Conservation (phyloP, 2,888 invertebrate species). For the Xestobium rufovillosum region DNA sequence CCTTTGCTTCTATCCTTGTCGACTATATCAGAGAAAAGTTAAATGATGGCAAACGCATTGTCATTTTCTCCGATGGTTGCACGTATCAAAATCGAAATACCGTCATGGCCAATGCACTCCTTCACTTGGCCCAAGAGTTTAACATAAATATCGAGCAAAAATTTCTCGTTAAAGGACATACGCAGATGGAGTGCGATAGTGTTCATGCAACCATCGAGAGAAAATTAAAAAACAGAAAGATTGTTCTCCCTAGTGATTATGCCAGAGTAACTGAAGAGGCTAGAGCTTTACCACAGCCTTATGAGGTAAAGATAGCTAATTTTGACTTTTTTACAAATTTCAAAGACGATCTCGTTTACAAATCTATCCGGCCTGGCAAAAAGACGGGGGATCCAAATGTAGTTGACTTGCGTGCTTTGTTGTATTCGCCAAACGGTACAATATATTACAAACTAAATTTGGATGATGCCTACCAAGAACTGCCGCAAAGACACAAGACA, state of each 20-base stretch:
- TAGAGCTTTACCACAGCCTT: constrained; percentile 17
- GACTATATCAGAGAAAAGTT: constrained; percentile 17
- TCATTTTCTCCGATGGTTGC: constrained; percentile 1
- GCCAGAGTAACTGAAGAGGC: constrained; percentile 15
- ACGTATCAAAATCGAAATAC: not conserved
- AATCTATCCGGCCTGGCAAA: too few relatives aligned
- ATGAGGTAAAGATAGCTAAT: constrained; percentile 14
- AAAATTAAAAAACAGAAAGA: constrained; percentile 19
- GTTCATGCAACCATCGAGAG: constrained; percentile 22
- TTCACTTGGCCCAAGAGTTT: constrained; percentile 1
- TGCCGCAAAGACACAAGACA: too few relatives aligned
- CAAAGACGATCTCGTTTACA: constrained; percentile 11
- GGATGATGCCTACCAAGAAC: too few relatives aligned
- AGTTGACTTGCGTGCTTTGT: too few relatives aligned
- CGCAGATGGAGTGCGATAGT: constrained; percentile 24
- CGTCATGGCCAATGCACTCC: not conserved
- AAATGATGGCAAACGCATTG: constrained; percentile 11
- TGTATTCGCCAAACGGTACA: too few relatives aligned
- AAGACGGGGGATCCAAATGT: too few relatives aligned
- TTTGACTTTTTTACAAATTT: constrained; percentile 15
- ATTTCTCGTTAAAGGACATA: constrained; percentile 21
- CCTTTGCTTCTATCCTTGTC: constrained; percentile 12
- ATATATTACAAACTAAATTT: too few relatives aligned
- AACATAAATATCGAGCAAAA: constrained; percentile 17
- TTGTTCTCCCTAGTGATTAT: constrained; percentile 21